Conservation (phyloP, 2,797 vertebrate species). For the Diplodus sargus region DNA sequence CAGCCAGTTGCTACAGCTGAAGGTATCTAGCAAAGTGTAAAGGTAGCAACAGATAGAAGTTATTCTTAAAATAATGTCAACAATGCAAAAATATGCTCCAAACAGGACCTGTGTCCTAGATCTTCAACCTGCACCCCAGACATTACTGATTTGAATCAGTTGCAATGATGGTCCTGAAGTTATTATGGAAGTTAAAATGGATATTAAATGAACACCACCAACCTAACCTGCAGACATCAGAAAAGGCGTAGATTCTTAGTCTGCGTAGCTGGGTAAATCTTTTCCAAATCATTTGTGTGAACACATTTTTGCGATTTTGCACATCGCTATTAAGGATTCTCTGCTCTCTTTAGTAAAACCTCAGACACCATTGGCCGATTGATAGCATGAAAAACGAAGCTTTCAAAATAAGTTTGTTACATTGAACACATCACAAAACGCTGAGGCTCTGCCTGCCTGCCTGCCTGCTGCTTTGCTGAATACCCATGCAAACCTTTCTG, state of each 20-base stretch:
- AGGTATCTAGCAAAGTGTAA: too few species aligned
- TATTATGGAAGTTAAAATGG: too few species aligned
- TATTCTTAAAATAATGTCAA: too few species aligned
- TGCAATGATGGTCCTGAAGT: too few species aligned
- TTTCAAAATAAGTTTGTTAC: slow-evolving; percentile 1
- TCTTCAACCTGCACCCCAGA: too few species aligned
- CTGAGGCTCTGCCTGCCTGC: slow-evolving; percentile 5
- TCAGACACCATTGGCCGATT: background rate
- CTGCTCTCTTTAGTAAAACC: background rate
- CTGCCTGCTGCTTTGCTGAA: slow-evolving; percentile 20
- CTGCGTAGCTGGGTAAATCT: background rate
- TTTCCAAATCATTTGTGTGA: background rate
- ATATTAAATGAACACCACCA: too few species aligned
- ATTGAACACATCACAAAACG: background rate
- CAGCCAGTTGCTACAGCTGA: too few species aligned
- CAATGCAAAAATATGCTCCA: too few species aligned
- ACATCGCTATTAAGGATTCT: background rate
- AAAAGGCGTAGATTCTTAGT: background rate
- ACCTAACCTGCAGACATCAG: too few species aligned
- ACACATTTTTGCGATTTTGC: slow-evolving; percentile 1
- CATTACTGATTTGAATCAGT: too few species aligned
- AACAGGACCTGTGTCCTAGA: too few species aligned
- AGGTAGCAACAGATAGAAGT: too few species aligned
- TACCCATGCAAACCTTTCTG: slow-evolving; percentile 2
- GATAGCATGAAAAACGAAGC: background rate